phyloP scores from a whole-genome alignment of 2,797 vertebrate species.

The Liasis olivaceus region DNA sequence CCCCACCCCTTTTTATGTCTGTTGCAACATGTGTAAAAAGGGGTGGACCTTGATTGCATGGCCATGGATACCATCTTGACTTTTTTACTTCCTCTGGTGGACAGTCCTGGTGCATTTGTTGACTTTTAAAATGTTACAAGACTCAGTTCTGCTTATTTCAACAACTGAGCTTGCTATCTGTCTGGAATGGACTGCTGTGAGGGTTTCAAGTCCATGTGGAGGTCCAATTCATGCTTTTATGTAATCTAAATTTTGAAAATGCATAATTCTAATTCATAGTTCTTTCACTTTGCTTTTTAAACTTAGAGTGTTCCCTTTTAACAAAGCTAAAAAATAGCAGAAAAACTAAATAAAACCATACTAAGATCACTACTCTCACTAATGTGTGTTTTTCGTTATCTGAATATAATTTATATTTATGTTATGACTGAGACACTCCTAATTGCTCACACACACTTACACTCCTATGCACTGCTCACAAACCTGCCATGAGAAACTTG shows the following conservation, averaged over 20 bases:
- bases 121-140: background rate
- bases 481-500: background rate
- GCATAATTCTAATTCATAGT: background rate
- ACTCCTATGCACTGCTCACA: background rate
- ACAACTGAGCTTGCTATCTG: background rate
- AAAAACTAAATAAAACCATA: background rate
- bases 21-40: background rate
- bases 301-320: background rate
- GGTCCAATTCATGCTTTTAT: background rate
- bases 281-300: background rate
- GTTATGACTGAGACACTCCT: background rate
- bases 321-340: background rate
- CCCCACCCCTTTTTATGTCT: background rate
- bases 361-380: background rate
- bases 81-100: background rate
- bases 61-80: background rate
- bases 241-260: background rate
- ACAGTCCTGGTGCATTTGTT: background rate
- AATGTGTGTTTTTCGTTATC: background rate
- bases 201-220: background rate
- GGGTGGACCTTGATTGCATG: background rate
- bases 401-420: background rate
- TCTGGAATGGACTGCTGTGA: background rate
- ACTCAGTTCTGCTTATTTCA: background rate
- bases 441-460: background rate